phyloP scores from a whole-genome alignment of 2,113 vertebrate species.

The Zosterops lateralis region DNA sequence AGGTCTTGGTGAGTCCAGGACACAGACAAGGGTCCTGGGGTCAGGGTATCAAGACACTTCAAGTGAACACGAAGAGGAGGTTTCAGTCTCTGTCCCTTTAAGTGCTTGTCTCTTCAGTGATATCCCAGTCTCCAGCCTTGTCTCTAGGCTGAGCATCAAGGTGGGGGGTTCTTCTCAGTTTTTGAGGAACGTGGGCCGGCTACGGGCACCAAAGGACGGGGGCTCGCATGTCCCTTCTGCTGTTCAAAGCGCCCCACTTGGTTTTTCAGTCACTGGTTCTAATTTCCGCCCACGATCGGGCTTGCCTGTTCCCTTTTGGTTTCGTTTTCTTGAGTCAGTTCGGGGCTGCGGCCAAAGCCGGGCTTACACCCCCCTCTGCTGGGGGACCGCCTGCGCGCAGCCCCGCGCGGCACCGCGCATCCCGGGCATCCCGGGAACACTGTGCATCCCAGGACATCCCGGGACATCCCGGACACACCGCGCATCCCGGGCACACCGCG shows the following conservation, averaged over 20 bases:
- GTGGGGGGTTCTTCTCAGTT: not conserved
- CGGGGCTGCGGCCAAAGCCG: not conserved
- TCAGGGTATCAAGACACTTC: not conserved
- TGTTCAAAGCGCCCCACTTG: not conserved
- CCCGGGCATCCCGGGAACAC: not conserved
- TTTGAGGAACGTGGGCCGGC: not conserved
- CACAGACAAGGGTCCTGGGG: too few relatives aligned
- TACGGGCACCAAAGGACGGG: not conserved
- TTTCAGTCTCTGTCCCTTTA: not conserved
- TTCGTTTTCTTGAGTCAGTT: not conserved
- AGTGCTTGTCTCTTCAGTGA: not conserved
- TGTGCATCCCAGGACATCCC: too few relatives aligned
- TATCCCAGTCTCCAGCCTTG: not conserved
- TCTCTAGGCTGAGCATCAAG: not conserved
- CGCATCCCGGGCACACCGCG: too few relatives aligned
- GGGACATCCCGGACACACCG: too few relatives aligned
- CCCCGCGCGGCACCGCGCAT: not conserved
- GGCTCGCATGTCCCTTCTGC: not conserved
- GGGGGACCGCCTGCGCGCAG: not conserved
- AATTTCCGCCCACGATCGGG: accelerated
- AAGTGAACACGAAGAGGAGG: not conserved
- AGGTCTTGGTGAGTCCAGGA: not conserved
- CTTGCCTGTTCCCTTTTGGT: accelerated
- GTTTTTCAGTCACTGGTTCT: not conserved
- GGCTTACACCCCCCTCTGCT: not conserved